Conservation (phyloP, 2,888 invertebrate species). For the Siphlonurus alternatus region DNA sequence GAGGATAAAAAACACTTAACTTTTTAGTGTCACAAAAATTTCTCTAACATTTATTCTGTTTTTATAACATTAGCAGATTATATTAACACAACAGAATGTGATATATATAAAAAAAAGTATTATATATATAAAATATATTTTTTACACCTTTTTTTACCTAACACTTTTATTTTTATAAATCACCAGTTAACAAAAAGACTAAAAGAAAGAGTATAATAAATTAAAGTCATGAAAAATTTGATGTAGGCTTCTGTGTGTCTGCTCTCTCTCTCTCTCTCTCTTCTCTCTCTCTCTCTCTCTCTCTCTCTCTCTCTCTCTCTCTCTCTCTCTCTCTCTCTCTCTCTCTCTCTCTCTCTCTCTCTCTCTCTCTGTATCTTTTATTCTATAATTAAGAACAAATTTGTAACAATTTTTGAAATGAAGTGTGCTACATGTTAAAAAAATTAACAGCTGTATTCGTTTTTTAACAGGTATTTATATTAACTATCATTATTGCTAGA, state of each 20-base stretch:
- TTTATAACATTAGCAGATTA: background rate
- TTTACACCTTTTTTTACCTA: too few species aligned
- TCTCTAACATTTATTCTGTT: background rate
- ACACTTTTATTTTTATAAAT: background rate
- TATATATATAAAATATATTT: background rate
- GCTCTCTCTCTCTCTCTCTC: too few species aligned
- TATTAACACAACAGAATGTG: background rate
- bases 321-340: background rate
- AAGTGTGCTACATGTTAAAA: too few species aligned
- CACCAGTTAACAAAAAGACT: background rate
- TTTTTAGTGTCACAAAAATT: background rate
- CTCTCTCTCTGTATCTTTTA: too few species aligned
- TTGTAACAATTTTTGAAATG: too few species aligned
- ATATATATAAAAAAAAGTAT: background rate
- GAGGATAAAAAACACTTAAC: background rate
- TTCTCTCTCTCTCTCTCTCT: background rate
- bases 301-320: background rate
- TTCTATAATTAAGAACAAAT: too few species aligned
- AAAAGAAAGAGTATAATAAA: too few species aligned
- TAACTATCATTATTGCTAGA: too few species aligned
- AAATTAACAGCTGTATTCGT: too few species aligned
- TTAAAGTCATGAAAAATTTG: too few species aligned
- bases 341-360: background rate
- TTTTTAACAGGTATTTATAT: too few species aligned
- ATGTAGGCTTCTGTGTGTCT: too few species aligned